Evolutionary conservation across 2,113 vertebrate genomes (phyloP).

Genomic region (Lepisosteus osseus): DNA sequence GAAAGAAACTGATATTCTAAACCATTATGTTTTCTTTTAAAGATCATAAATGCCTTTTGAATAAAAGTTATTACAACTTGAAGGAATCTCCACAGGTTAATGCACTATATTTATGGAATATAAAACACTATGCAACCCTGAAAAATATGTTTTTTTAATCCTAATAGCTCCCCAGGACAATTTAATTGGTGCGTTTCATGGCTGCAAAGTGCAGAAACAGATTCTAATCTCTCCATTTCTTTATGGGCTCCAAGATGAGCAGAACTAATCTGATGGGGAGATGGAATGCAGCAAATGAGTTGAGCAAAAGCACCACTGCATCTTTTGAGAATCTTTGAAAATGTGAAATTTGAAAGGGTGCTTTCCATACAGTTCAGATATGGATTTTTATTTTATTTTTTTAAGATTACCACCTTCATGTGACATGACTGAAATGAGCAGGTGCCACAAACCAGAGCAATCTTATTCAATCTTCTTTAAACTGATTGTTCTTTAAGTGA

Average conservation of each 20-base stretch:
- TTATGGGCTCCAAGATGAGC: conserved; percentile 32
- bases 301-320: conserved; percentile 34
- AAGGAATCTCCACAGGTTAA: conserved; percentile 40
- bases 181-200: conserved; percentile 45
- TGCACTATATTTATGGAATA: conserved; percentile 34
- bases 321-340: conserved; percentile 30
- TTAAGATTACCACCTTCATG: conserved; percentile 26
- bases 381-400: conserved; percentile 33
- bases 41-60: conserved; percentile 45
- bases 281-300: conserved; percentile 29
- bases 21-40: conserved; percentile 23
- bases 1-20: conserved; percentile 30
- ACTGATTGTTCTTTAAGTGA: conserved; percentile 62
- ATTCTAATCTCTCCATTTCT: conserved; percentile 38
- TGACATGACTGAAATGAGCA: conserved; percentile 39
- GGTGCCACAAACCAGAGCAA: conserved; percentile 62
- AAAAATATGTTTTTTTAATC: conserved; percentile 36
- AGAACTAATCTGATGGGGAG: conserved; percentile 40
- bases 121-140: conserved; percentile 35
- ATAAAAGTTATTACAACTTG: conserved; percentile 44
- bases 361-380: conserved; percentile 36
- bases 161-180: conserved; percentile 38
- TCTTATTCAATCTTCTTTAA: conserved; percentile 62
- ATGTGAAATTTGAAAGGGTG: conserved; percentile 24
- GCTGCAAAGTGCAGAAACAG: conserved; percentile 36